Conservation (phyloP, 2,113 vertebrate species). For the Amazona guildingii region DNA sequence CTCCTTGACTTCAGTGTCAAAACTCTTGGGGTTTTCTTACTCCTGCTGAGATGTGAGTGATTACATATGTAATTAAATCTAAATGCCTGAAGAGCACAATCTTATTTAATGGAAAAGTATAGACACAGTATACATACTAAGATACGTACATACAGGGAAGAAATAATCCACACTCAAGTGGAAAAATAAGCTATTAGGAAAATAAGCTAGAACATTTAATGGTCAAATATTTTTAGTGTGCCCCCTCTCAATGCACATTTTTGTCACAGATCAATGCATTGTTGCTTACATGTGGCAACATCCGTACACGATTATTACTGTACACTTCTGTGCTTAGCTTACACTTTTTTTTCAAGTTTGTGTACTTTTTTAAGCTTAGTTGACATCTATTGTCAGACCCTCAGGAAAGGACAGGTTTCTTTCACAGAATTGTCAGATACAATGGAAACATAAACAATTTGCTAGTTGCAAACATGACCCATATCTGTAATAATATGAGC, state of each 20-base stretch:
- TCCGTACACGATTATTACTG: background rate
- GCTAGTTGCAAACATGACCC: background rate
- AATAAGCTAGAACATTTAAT: background rate
- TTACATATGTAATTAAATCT: background rate
- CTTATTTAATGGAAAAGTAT: background rate
- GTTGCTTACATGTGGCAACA: background rate
- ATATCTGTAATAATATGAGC: background rate
- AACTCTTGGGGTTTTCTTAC: background rate
- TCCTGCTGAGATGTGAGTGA: background rate
- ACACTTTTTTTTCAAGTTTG: background rate
- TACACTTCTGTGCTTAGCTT: background rate
- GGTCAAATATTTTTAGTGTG: background rate
- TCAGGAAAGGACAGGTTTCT: background rate
- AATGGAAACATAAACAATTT: background rate
- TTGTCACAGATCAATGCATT: background rate
- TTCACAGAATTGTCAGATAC: background rate
- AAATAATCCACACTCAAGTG: rapidly evolving
- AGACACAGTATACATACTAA: background rate
- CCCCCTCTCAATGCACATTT: rapidly evolving
- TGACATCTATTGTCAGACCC: background rate
- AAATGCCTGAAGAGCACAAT: background rate
- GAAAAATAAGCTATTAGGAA: background rate
- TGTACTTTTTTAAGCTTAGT: background rate
- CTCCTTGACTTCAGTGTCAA: background rate
- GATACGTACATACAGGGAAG: background rate